A percentile compares a stretch with the other conserved stretches of the same genome.
phyloP scores from a whole-genome alignment of 2,888 invertebrate species.

The Pollenia labialis region DNA sequence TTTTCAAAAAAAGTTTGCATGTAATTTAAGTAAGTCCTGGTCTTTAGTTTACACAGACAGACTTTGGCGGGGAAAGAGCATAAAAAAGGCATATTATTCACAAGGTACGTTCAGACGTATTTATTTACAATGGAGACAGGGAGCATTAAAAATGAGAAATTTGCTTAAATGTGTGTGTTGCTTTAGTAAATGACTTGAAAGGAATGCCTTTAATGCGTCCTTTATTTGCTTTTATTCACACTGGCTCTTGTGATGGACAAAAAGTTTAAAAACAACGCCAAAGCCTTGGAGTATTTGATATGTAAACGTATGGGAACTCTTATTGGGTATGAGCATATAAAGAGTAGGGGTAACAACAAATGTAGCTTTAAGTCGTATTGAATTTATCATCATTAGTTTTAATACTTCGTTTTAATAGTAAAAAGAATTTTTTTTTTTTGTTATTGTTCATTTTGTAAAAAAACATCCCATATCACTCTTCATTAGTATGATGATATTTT shows the following conservation, averaged over 20 bases:
- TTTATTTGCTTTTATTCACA: slow-evolving; percentile 17
- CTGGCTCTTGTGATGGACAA: neutral
- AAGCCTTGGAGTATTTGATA: neutral
- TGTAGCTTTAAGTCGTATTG: slow-evolving; percentile 28
- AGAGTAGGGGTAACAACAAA: slow-evolving; percentile 3
- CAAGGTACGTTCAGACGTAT: slow-evolving; percentile 3
- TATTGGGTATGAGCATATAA: neutral
- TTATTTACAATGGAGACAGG: slow-evolving; percentile 27
- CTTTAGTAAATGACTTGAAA: slow-evolving; percentile 58
- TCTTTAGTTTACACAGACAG: slow-evolving; percentile 26
- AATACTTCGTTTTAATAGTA: slow-evolving; percentile 27
- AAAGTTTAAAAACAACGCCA: neutral
- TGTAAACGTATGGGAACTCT: neutral
- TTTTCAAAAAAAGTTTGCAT: slow-evolving; percentile 27
- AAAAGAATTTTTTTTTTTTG: neutral
- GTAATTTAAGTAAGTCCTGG: slow-evolving; percentile 62
- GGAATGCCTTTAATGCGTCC: slow-evolving; percentile 55
- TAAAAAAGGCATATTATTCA: slow-evolving; percentile 18
- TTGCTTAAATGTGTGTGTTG: slow-evolving; percentile 32
- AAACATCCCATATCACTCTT: slow-evolving; percentile 65
- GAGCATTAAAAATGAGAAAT: slow-evolving; percentile 58
- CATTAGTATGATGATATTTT: slow-evolving; percentile 60
- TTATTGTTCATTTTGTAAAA: neutral
- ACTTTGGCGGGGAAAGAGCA: slow-evolving; percentile 10
- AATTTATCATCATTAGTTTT: slow-evolving; percentile 70